A percentile compares a stretch with the other conserved stretches of the same genome.
These are phyloP conservation scores for Miltochrista miniata DNA, from an alignment of 2,888 invertebrate species.

Conservation along the genomic window DNA sequence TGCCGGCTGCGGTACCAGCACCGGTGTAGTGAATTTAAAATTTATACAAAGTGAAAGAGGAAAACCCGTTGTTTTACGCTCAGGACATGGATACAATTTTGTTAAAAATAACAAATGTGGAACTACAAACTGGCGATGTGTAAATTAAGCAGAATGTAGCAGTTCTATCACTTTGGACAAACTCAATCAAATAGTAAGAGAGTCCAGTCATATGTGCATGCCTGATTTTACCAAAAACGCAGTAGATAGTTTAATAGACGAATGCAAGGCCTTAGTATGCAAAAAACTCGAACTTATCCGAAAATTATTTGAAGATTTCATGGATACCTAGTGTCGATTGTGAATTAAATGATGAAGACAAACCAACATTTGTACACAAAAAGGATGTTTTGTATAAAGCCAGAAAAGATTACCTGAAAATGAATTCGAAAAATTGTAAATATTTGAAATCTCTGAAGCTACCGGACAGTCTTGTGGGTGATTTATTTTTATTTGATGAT, in stretches of 20 bases:
- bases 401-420: not conserved
- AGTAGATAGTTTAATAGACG: not conserved
- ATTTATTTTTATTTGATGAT: slow-evolving; percentile 1
- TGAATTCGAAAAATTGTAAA: not conserved
- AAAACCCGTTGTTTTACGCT: no score
- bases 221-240: not conserved
- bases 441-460: not conserved
- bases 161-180: not conserved
- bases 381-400: not conserved
- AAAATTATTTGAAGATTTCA: not conserved
- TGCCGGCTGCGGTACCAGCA: not conserved
- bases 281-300: not conserved
- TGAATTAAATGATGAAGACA: not conserved
- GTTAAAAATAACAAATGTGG: no score
- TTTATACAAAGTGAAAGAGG: not conserved
- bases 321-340: not conserved
- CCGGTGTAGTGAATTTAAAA: not conserved
- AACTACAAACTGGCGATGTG: no score
- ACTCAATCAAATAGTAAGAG: not conserved
- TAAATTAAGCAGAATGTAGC: no score
- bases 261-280: no score
- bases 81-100: no score
- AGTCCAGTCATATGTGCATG: not conserved
- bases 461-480: not conserved
- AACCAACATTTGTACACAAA: not conserved